Percentiles rank a stretch among this genome's conserved stretches.
These are phyloP conservation scores for Procambarus virginalis DNA, from an alignment of 1,140 invertebrate species.

Conservation along the genomic window DNA sequence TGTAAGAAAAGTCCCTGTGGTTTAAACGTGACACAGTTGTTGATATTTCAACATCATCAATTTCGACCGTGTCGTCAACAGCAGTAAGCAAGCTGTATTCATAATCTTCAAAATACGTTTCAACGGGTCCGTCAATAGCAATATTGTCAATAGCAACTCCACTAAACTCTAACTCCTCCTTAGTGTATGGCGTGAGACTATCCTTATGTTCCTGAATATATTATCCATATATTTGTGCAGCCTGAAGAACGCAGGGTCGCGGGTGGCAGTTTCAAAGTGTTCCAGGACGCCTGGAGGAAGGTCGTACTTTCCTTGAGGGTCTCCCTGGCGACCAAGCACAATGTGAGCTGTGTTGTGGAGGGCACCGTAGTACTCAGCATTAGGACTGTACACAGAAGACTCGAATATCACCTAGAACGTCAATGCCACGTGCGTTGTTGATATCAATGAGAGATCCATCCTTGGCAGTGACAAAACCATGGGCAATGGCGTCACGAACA, in stretches of 20 bases:
- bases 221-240: constrained; percentile 46
- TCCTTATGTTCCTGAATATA: constrained; percentile 42
- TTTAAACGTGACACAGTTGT: neutral
- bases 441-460: no score
- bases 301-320: constrained; percentile 41
- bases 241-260: constrained; percentile 28
- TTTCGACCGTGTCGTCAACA: constrained; percentile 2
- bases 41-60: constrained; percentile 11
- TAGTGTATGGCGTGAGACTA: constrained; percentile 29
- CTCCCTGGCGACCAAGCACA: constrained; percentile 29
- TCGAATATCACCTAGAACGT: constrained; percentile 40
- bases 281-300: constrained; percentile 32
- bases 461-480: no score
- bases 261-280: constrained; percentile 36
- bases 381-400: constrained; percentile 22
- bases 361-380: constrained; percentile 8
- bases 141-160: neutral
- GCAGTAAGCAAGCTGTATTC: constrained; percentile 41
- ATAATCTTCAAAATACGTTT: constrained; percentile 51
- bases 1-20: constrained; percentile 26
- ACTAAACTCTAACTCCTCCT: constrained; percentile 16
- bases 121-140: neutral
- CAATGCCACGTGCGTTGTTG: constrained; percentile 24
- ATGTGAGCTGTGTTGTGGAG: constrained; percentile 35
- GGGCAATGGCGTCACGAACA: constrained; percentile 41